Base-by-base conservation (phyloP, 2,113 vertebrate genomes). In the Meles meles region DNA sequence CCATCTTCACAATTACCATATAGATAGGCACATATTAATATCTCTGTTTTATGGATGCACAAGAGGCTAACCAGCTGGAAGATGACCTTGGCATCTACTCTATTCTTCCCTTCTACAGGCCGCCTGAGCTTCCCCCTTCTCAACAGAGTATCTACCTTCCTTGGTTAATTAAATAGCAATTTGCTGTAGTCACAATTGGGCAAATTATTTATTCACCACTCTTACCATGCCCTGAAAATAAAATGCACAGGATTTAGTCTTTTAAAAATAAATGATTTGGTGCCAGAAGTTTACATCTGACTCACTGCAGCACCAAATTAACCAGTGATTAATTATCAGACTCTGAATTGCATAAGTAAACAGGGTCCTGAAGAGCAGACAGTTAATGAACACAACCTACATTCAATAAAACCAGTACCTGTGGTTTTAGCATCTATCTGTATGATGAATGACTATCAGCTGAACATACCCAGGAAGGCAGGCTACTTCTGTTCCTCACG, bases 231-330 rank as follows among this genome's bases (percentile, higher is more conserved):
- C 86, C 55, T 47, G 83, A 90, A 92, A 97, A 94, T 89, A 86
- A 96, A 85, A 39, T 69, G 3, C 4, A 84, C 6, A 93, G 59
- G 15, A 7, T 82, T 90, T 67, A 65, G 49, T 83, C 55, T 65
- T 90, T 92, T 88, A 63, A 96, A 95, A 91, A 92, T 88, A 94
- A 93, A 77, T 72, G 23, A 63, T 81, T 52, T 93, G 17, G 44
- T 97, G 47, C 20, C 21, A 0, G 25, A 80, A 31, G 55, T 92
- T 84, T 76, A 92, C n/a, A 72, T 80, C 42, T 71, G n/a, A 96
- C 39, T 96, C 29, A 42, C 55, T 72, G 71, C 6, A 47, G 18
- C 21, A 63, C 94, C 55, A 90, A 95, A 92, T 94, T 96, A 97
- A 83, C 55, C 69, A 95, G 79, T 81, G 81, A 87, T 84, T 87